Evolutionary conservation across 92 coral and sea anemone genomes (phyloP).

Genomic region (Metridium senile): DNA sequence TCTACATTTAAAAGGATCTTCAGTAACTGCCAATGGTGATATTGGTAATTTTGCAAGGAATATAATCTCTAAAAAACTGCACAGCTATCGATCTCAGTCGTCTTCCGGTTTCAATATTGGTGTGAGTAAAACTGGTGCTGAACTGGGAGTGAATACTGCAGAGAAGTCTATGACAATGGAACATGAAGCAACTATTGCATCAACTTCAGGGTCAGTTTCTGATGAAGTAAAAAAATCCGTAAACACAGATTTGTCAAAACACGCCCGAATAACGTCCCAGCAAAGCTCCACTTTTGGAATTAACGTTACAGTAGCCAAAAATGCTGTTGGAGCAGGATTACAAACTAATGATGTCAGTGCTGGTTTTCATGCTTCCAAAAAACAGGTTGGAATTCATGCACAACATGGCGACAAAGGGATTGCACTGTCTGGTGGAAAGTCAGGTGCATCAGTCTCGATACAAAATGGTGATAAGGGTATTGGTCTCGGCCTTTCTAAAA

Average conservation of each 20-base stretch:
- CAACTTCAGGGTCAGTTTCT: slow-evolving; percentile 52
- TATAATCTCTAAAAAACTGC: slow-evolving; percentile 48
- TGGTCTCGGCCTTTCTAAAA: slow-evolving; percentile 41
- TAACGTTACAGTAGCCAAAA: slow-evolving; percentile 36
- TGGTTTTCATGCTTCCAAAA: slow-evolving; percentile 45
- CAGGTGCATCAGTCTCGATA: slow-evolving; percentile 50
- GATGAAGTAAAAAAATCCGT: slow-evolving; percentile 46
- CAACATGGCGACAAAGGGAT: slow-evolving; percentile 56
- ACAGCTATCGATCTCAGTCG: slow-evolving; percentile 51
- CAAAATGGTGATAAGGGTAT: slow-evolving; percentile 51
- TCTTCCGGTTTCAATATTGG: slow-evolving; percentile 45
- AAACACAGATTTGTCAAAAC: slow-evolving; percentile 53
- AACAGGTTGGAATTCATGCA: slow-evolving; percentile 35
- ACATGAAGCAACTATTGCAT: slow-evolving; percentile 61
- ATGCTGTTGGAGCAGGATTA: slow-evolving; percentile 44
- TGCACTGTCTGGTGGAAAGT: slow-evolving; percentile 46
- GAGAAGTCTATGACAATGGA: slow-evolving; percentile 50
- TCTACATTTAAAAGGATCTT: slow-evolving; percentile 48
- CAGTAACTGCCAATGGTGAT: slow-evolving; percentile 52
- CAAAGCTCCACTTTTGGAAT: slow-evolving; percentile 46
- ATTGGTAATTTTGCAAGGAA: slow-evolving; percentile 52
- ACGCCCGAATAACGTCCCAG: slow-evolving; percentile 31
- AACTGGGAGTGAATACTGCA: slow-evolving; percentile 34
- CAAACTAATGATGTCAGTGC: slow-evolving; percentile 43
- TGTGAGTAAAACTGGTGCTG: slow-evolving; percentile 40